Evolutionary conservation across 2,797 vertebrate species (phyloP), one percentile per base, ranked within the genome.

Genomic region (Pterois miles): DNA sequence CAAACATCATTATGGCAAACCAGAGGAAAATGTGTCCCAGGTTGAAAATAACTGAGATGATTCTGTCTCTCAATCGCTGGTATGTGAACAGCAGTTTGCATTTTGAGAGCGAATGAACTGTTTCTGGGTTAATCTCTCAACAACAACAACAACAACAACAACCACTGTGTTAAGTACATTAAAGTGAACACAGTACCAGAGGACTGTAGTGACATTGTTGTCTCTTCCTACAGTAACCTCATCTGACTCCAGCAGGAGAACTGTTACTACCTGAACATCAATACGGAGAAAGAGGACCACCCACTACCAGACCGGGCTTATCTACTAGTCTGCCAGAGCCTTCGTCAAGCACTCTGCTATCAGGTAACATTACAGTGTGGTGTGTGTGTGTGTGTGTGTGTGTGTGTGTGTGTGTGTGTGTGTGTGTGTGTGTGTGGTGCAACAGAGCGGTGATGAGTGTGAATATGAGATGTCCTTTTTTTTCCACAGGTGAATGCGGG

Each of bases 331-430:
- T 86, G 78, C 48, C 74, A 81, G 80, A 70, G 82, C 69, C 74
- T 82, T 78, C 22, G 23, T 77, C 81, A 77, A 82, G 82, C 81
- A 76, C 80, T 65, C 63, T 33, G 73, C 84, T 85, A 87, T 91
- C 87, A 85, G 76, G 76, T 88, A 80, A 84, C 90, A 88, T 78
- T 74, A 77, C 73, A 80, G 76, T n/a, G 85, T 80, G 80, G 80
- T 80, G 76, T 85, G 80, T 73, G 46, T 59, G 67, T 76, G 71
- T 50, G 75, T 48, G 60, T 73, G 65, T 63, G 57, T 69, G 68
- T 63, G 60, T 59, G 68, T 46, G 46, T 12, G 77, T 59, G 33
- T 43, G 31, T 60, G 54, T 68, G 58, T 46, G 63, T 60, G 71
- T 58, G 59, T 5, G 76, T 58, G 34, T 27, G 52, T 2, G n/a